A percentile compares a stretch with the other conserved stretches of the same genome.
phyloP scores from a whole-genome alignment of 2,888 invertebrate species.

The Ectobius pallidus region DNA sequence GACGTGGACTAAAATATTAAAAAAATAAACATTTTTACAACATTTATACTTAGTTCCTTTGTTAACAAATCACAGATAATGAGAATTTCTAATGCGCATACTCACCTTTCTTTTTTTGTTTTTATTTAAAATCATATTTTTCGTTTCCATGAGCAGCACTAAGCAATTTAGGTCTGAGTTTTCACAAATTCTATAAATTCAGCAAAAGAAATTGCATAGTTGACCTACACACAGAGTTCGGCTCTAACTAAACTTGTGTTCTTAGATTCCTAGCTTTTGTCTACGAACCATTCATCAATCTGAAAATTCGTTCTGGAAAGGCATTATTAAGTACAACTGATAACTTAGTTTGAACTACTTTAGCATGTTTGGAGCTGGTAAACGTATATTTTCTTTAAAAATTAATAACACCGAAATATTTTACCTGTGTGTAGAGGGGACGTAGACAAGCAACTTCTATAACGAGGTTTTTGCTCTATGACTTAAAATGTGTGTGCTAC shows the following conservation, averaged over 20 bases:
- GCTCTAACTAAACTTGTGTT: background rate
- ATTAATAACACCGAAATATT: too few relatives aligned
- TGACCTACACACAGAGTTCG: background rate
- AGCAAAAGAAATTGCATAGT: background rate
- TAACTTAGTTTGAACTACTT: too few relatives aligned
- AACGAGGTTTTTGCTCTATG: too few relatives aligned
- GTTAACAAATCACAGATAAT: background rate
- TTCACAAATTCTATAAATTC: background rate
- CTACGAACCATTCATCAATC: too few relatives aligned
- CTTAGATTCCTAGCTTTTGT: too few relatives aligned
- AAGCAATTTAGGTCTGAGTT: background rate
- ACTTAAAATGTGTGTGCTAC: too few relatives aligned
- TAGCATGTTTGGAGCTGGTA: too few relatives aligned
- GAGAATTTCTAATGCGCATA: background rate
- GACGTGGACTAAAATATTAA: background rate
- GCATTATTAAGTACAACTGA: too few relatives aligned
- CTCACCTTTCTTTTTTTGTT: background rate
- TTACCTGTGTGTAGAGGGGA: too few relatives aligned
- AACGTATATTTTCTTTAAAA: too few relatives aligned
- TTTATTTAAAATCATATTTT: background rate
- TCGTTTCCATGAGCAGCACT: background rate
- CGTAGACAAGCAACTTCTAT: too few relatives aligned
- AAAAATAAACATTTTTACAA: background rate
- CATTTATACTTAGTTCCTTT: background rate
- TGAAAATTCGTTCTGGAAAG: too few relatives aligned